Evolutionary conservation across 2,888 invertebrate species (phyloP).

Genomic region (Bursaphelenchus okinawaensis): DNA sequence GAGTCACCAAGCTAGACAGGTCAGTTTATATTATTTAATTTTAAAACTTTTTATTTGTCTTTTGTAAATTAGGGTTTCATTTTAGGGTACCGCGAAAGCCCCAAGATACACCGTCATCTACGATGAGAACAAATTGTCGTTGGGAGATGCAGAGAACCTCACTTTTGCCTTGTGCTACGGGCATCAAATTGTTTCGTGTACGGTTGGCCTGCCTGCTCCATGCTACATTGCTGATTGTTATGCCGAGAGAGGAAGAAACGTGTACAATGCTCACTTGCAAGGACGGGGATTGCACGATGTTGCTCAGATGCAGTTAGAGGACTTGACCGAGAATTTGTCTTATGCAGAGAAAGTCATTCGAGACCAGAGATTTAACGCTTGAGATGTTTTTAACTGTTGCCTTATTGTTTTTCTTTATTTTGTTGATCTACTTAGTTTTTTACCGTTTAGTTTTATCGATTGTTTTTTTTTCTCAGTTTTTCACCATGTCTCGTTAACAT

Average conservation of each 20-base stretch:
- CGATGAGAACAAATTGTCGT: conserved; percentile 34
- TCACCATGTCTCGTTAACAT: neutral
- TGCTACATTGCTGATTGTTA: conserved; percentile 39
- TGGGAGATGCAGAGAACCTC: conserved; percentile 39
- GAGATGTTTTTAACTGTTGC: too few relatives aligned
- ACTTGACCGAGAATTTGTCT: neutral
- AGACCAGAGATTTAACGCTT: neutral
- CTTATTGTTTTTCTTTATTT: too few relatives aligned
- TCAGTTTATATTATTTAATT: conserved; percentile 1
- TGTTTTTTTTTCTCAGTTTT: neutral
- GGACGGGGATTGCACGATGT: neutral
- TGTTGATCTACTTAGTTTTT: neutral
- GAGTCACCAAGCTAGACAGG: neutral
- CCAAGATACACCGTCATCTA: conserved; percentile 48
- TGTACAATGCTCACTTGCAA: conserved; percentile 15
- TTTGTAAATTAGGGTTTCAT: too few relatives aligned
- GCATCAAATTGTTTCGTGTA: conserved; percentile 35
- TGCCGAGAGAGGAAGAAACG: conserved; percentile 39
- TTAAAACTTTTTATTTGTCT: too few relatives aligned
- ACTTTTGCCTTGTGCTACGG: conserved; percentile 38
- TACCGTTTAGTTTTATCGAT: neutral
- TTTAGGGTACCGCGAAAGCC: conserved; percentile 50
- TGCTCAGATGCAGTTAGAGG: neutral
- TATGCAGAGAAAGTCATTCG: neutral
- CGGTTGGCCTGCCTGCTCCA: conserved; percentile 28